Evolutionary conservation across 2,888 invertebrate species (phyloP), one percentile per base, ranked within the genome.

Genomic region (Digitonthophagus gazella): DNA sequence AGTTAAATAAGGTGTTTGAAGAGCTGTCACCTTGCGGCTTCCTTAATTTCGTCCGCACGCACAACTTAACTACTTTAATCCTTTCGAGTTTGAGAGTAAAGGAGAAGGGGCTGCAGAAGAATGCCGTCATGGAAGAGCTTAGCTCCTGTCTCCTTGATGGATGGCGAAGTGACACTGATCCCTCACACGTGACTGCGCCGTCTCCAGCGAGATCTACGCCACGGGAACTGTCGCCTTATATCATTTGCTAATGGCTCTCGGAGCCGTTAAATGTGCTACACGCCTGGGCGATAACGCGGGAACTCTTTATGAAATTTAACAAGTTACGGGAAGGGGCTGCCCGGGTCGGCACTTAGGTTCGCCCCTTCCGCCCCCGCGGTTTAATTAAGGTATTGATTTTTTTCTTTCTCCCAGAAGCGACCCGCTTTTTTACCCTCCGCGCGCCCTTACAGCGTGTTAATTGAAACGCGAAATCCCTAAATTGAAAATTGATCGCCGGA

Each of bases 81-180:
- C n/a, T n/a, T n/a, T n/a, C n/a, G n/a, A n/a, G n/a, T n/a, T n/a
- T n/a, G n/a, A n/a, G n/a, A n/a, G n/a, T n/a, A n/a, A n/a, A n/a
- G n/a, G n/a, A n/a, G n/a, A 44, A 44, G 6, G 11, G 1, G 28
- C 6, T 44, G 28, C 3, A 44, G 6, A 44, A 8, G 28, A 44
- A 44, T n/a, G n/a, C n/a, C n/a, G n/a, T 44, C 28, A 44, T 44
- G 28, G 11, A 44, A 44, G 28, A 44, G 28, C 11, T 44, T 44
- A 44, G 28, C 28, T 44, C 28, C 11, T 44, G 28, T 44, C 28
- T 8, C 6, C 55, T 74, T 80, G 79, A 80, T 80, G 78, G 79
- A 80, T 80, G 78, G 76, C 76, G 75, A 76, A 76, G 76, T 78
- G 80, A 80, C 79, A 79, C 77, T 80, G 79, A 80, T 80, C 80